Percentiles rank a stretch among this genome's conserved stretches.
Conservation (phyloP, 2,113 vertebrate species). For the Heterochromis multidens region DNA sequence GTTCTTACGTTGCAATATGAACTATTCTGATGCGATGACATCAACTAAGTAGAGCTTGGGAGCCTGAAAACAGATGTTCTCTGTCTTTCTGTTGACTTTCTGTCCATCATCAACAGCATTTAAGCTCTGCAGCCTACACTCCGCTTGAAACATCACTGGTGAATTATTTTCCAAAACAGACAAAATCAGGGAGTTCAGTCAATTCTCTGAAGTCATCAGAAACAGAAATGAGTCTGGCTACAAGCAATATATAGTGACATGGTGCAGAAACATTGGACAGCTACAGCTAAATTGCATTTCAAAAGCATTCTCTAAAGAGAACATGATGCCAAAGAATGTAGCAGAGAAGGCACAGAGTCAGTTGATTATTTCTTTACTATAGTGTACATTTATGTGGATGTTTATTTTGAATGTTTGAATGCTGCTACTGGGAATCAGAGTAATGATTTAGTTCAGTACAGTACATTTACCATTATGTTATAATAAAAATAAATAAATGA, state of each 20-base stretch:
- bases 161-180: slow-evolving; percentile 40
- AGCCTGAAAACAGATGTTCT: slow-evolving; percentile 40
- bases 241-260: slow-evolving; percentile 9
- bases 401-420: neutral
- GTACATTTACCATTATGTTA: neutral
- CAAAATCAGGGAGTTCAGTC: slow-evolving; percentile 25
- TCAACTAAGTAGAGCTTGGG: slow-evolving; percentile 39
- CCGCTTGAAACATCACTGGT: neutral
- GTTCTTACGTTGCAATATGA: slow-evolving; percentile 39
- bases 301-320: slow-evolving; percentile 17
- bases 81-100: slow-evolving; percentile 30
- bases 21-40: slow-evolving; percentile 45
- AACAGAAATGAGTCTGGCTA: slow-evolving; percentile 41
- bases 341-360: neutral
- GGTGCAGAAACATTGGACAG: slow-evolving; percentile 12
- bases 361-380: neutral
- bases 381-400: neutral
- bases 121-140: neutral
- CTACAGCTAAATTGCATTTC: slow-evolving; percentile 36
- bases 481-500: slow-evolving; percentile 3
- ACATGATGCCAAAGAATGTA: neutral
- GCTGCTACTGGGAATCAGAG: neutral
- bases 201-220: slow-evolving; percentile 51
- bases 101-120: slow-evolving; percentile 11
- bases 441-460: neutral